Conservation (phyloP, 2,113 vertebrate species). For the Balaeniceps rex region DNA sequence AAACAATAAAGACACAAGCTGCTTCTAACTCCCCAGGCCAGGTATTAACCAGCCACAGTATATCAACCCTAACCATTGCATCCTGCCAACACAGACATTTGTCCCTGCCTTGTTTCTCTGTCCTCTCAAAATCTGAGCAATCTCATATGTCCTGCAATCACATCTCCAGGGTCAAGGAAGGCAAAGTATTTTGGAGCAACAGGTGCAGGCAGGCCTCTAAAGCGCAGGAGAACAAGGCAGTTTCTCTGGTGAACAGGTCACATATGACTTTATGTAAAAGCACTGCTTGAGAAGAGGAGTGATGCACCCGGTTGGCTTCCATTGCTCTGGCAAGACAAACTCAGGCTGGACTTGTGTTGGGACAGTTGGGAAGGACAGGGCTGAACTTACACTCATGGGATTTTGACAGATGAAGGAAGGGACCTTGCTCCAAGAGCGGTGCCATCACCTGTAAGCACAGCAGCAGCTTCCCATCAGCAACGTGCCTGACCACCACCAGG, state of each 20-base stretch:
- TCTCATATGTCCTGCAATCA: background rate
- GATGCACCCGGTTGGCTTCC: background rate
- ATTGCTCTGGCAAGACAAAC: background rate
- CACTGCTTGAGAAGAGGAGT: background rate
- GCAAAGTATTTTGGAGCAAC: no score
- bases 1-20: background rate
- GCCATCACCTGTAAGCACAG: fast-evolving
- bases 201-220: background rate
- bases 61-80: background rate
- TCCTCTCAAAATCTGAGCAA: background rate
- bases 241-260: background rate
- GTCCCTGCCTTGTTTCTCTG: background rate
- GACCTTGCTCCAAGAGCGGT: background rate
- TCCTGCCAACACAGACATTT: background rate
- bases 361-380: background rate
- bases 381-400: background rate
- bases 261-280: background rate
- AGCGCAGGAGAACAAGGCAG: background rate
- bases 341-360: background rate
- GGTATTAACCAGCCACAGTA: background rate
- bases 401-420: no score
- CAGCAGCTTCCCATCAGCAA: background rate
- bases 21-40: background rate
- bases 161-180: background rate
- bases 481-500: fast-evolving